phyloP scores from a whole-genome alignment of 1,140 invertebrate species.

The Drosophila ogumai region DNA sequence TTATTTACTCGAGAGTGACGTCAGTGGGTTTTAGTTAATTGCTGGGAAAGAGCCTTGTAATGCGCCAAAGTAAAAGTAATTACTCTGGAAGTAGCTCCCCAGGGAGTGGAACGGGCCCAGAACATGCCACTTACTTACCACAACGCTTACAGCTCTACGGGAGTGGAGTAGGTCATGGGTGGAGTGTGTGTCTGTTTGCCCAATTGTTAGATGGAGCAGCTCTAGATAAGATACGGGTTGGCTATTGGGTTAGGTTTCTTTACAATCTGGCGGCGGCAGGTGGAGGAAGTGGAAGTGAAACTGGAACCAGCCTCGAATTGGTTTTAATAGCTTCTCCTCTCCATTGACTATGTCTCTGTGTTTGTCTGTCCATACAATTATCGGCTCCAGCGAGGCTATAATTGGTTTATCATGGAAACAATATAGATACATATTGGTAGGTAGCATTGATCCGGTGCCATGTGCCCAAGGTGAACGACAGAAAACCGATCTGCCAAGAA shows the following conservation, averaged over 20 bases:
- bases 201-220: slow-evolving; percentile 35
- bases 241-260: slow-evolving; percentile 16
- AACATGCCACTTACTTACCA: slow-evolving; percentile 44
- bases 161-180: slow-evolving; percentile 48
- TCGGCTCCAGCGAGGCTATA: slow-evolving; percentile 35
- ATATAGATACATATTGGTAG: slow-evolving; percentile 14
- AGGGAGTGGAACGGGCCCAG: slow-evolving; percentile 29
- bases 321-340: slow-evolving; percentile 7
- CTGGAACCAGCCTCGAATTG: slow-evolving; percentile 17
- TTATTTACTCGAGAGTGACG: slow-evolving; percentile 26
- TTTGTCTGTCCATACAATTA: slow-evolving; percentile 46
- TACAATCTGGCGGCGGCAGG: neutral
- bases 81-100: slow-evolving; percentile 44
- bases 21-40: slow-evolving; percentile 61
- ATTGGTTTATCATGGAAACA: slow-evolving; percentile 56
- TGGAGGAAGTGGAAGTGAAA: neutral
- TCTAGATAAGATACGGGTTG: slow-evolving; percentile 11
- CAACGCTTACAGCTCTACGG: neutral
- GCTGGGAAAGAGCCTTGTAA: slow-evolving; percentile 45
- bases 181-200: slow-evolving; percentile 9
- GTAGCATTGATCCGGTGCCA: slow-evolving; percentile 29
- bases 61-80: slow-evolving; percentile 64
- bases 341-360: neutral
- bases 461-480: slow-evolving; percentile 48
- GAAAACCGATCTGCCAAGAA: slow-evolving; percentile 38